Evolutionary conservation across 2,113 vertebrate species (phyloP).

Genomic region (Grammomys dolichurus): DNA sequence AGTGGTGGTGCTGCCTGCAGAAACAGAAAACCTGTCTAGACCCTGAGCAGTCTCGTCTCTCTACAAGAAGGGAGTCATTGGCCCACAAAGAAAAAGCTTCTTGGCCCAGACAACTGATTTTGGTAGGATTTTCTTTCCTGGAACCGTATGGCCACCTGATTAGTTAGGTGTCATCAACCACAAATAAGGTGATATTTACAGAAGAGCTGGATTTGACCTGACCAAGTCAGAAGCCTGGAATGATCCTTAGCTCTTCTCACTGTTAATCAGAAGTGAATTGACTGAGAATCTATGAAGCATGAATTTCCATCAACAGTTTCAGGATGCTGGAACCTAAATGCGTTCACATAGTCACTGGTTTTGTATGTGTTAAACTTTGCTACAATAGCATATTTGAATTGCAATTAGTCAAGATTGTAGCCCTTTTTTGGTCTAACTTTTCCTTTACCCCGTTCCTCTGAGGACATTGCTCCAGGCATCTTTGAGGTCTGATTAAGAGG

Average conservation of each 20-base stretch:
- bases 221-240: not conserved
- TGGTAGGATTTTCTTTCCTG: not conserved
- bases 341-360: not conserved
- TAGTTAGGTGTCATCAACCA: not conserved
- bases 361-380: constrained; percentile 14
- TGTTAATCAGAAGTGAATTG: not conserved
- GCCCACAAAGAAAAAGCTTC: not conserved
- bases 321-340: not conserved
- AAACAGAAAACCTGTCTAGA: not conserved
- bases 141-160: not conserved
- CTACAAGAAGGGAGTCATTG: not conserved
- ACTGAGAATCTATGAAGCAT: constrained; percentile 26
- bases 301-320: not conserved
- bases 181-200: constrained; percentile 43
- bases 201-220: not conserved
- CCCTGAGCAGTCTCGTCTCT: not conserved
- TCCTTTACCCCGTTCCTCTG: not conserved
- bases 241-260: not conserved
- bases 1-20: not conserved
- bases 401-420: not conserved
- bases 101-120: not conserved
- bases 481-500: not conserved
- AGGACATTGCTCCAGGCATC: not conserved
- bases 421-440: not conserved
- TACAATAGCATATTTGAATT: not conserved